phyloP scores from a whole-genome alignment of 2,113 vertebrate genomes.

The Sporophila hypoxantha region DNA sequence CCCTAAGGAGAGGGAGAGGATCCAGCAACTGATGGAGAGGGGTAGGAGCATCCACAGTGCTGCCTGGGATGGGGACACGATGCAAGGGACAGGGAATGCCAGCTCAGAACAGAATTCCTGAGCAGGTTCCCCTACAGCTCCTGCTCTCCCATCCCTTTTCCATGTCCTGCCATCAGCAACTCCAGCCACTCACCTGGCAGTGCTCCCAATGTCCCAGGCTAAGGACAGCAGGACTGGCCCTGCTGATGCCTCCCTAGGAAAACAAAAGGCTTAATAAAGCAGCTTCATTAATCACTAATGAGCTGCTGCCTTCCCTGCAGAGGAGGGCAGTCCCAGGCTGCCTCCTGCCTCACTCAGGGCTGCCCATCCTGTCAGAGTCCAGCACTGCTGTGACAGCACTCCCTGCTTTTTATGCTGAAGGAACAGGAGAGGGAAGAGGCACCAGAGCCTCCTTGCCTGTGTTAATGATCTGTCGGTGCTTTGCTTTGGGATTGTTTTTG shows the following conservation, averaged over 20 bases:
- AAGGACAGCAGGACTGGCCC: accelerated
- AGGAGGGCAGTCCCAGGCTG: background rate
- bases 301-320: background rate
- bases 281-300: background rate
- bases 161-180: background rate
- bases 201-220: accelerated
- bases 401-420: background rate
- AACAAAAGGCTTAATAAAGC: background rate
- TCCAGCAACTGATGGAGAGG: background rate
- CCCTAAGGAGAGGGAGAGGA: background rate
- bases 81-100: accelerated
- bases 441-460: background rate
- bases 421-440: background rate
- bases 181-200: background rate
- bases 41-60: accelerated
- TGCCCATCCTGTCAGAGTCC: background rate
- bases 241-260: background rate
- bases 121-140: background rate
- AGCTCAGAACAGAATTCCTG: background rate
- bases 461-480: background rate
- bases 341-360: background rate
- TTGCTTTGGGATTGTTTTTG: background rate
- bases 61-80: background rate
- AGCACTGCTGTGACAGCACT: background rate
- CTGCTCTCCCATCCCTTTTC: background rate